Evolutionary conservation across 2,797 vertebrate genomes (phyloP).

Genomic region (Semaprochilodus insignis): DNA sequence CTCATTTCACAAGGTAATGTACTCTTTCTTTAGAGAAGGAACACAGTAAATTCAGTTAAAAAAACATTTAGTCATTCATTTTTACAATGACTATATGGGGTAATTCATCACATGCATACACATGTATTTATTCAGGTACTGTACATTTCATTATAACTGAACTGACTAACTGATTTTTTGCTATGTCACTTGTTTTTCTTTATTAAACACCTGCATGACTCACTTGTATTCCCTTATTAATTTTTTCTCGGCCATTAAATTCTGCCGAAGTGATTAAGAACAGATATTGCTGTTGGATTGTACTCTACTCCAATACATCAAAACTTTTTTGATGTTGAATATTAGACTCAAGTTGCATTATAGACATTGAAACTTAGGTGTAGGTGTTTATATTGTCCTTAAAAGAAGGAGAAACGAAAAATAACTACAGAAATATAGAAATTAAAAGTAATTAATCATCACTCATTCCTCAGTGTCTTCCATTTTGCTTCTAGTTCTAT

Average conservation of each 20-base stretch:
- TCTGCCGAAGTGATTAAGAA: conserved; percentile 4
- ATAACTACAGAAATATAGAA: neutral
- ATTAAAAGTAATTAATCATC: conserved; percentile 6
- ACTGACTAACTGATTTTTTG: conserved; percentile 50
- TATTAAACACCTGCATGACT: conserved; percentile 57
- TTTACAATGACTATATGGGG: conserved; percentile 31
- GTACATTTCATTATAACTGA: conserved; percentile 54
- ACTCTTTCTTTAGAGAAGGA: conserved; percentile 44
- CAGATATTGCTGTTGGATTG: neutral
- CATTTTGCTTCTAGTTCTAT: conserved; percentile 28
- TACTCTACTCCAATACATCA: neutral
- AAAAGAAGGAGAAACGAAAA: neutral
- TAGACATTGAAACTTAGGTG: neutral
- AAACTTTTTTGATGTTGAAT: neutral
- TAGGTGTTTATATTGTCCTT: neutral
- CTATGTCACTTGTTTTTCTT: conserved; percentile 50
- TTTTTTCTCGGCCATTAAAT: conserved; percentile 14
- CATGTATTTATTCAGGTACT: conserved; percentile 53
- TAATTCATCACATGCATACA: conserved; percentile 48
- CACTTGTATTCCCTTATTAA: conserved; percentile 19
- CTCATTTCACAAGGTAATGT: conserved; percentile 52
- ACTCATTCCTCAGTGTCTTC: conserved; percentile 33
- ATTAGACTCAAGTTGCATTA: neutral
- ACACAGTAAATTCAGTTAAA: conserved; percentile 21
- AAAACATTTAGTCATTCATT: conserved; percentile 4